A percentile compares a stretch with the other conserved stretches of the same genome.
Conservation (phyloP, 2,113 vertebrate species). For the Panthera uncia region DNA sequence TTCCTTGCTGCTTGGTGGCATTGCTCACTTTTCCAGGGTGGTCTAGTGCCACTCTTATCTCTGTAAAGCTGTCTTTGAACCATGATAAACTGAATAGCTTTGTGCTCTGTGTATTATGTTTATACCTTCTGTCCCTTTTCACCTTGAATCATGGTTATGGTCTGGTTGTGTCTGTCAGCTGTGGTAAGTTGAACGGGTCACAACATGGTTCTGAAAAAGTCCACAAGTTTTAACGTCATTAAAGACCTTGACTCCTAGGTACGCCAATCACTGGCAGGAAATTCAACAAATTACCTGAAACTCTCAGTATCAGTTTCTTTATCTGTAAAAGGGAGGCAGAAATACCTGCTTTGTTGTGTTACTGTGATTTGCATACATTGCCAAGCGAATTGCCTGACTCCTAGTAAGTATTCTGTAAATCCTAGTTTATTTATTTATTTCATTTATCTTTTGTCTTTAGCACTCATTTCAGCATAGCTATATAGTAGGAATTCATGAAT, state of each 20-base stretch:
- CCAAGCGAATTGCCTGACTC: not conserved
- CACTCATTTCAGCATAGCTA: not conserved
- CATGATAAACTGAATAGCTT: not conserved
- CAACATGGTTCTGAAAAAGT: not conserved
- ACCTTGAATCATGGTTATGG: not conserved
- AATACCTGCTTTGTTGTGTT: not conserved
- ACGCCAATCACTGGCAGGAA: not conserved
- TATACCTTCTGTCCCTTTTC: not conserved
- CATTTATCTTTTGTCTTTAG: not conserved
- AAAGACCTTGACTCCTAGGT: not conserved
- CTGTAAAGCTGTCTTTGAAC: not conserved
- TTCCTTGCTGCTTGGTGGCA: not conserved
- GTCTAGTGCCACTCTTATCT: not conserved
- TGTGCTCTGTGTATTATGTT: not conserved
- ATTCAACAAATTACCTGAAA: not conserved
- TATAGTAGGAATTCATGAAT: not conserved
- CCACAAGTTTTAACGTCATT: not conserved
- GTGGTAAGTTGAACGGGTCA: not conserved
- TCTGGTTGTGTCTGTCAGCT: not conserved
- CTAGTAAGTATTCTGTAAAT: not conserved
- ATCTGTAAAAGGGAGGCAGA: not conserved
- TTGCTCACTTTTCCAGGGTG: not conserved
- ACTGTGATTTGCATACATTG: not conserved
- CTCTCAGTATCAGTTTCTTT: not conserved
- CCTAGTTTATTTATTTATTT: not conserved